These are phyloP conservation scores for Notolabrus celidotus DNA, from an alignment of 2,797 vertebrate species.

Conservation along the genomic window DNA sequence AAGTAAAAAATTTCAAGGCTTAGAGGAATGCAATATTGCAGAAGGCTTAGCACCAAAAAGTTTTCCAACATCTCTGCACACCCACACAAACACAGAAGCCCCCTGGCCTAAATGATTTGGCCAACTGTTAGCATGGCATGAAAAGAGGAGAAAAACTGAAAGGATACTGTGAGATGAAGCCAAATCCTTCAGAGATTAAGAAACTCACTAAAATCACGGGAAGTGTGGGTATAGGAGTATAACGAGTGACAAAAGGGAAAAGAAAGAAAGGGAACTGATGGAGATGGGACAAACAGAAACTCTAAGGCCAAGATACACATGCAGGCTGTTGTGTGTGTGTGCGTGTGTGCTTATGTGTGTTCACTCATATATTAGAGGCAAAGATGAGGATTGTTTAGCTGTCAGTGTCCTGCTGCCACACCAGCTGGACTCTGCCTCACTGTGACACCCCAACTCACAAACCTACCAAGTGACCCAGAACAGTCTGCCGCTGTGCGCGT, in stretches of 20 bases:
- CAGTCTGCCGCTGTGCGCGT: constrained; percentile 66
- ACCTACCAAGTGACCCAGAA: constrained; percentile 73
- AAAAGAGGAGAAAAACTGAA: constrained; percentile 37
- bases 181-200: constrained; percentile 65
- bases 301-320: constrained; percentile 52
- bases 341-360: background rate
- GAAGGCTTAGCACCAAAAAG: constrained; percentile 35
- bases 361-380: constrained; percentile 39
- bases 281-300: constrained; percentile 34
- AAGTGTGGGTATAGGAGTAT: constrained; percentile 30
- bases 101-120: constrained; percentile 50
- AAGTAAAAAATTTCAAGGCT: constrained; percentile 29
- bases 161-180: constrained; percentile 46
- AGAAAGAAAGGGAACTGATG: constrained; percentile 34
- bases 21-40: constrained; percentile 26
- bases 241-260: constrained; percentile 42
- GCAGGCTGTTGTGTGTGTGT: constrained; percentile 2
- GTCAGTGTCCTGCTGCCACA: constrained; percentile 76
- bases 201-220: constrained; percentile 46
- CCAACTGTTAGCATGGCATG: constrained; percentile 37
- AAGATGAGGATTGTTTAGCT: constrained; percentile 71
- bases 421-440: constrained; percentile 77
- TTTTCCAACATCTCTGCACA: constrained; percentile 44
- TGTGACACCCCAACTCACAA: constrained; percentile 69
- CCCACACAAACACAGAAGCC: constrained; percentile 43